A percentile compares a stretch with the other conserved stretches of the same genome.
Evolutionary conservation across 2,797 vertebrate species (phyloP).

Genomic region (Arrhamphus sclerolepis): DNA sequence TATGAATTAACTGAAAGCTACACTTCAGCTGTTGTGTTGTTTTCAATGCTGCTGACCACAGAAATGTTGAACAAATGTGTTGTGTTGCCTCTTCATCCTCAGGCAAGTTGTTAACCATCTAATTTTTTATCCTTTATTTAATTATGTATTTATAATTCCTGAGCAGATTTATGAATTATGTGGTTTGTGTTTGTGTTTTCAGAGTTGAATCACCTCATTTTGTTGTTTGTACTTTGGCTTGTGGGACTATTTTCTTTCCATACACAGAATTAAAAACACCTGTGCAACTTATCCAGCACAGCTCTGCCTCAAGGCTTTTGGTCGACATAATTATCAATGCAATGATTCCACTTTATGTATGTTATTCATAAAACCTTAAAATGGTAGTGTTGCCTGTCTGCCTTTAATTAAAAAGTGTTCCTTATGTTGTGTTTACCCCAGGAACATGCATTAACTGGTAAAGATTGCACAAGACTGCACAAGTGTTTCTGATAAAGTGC

Average conservation of each 20-base stretch:
- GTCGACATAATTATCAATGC: neutral
- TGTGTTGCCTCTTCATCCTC: neutral
- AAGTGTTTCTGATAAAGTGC: too few relatives aligned
- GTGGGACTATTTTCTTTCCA: neutral
- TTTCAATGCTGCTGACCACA: too few relatives aligned
- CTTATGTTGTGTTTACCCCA: neutral
- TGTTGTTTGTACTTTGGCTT: neutral
- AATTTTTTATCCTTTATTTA: too few relatives aligned
- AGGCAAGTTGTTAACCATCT: too few relatives aligned
- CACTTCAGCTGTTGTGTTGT: too few relatives aligned
- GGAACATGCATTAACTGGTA: too few relatives aligned
- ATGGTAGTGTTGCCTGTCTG: too few relatives aligned
- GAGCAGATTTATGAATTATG: neutral
- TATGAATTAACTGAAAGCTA: too few relatives aligned
- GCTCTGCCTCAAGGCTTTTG: neutral
- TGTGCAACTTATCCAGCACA: neutral
- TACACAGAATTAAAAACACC: slow-evolving; percentile 4
- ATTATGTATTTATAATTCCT: neutral
- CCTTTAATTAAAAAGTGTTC: too few relatives aligned
- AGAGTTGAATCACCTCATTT: neutral
- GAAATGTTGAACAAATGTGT: too few relatives aligned
- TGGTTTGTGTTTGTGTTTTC: neutral
- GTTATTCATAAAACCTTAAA: too few relatives aligned
- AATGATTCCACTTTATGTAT: neutral
- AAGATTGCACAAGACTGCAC: too few relatives aligned